phyloP scores from a whole-genome alignment of 2,113 vertebrate species.

The Columbina picui region DNA sequence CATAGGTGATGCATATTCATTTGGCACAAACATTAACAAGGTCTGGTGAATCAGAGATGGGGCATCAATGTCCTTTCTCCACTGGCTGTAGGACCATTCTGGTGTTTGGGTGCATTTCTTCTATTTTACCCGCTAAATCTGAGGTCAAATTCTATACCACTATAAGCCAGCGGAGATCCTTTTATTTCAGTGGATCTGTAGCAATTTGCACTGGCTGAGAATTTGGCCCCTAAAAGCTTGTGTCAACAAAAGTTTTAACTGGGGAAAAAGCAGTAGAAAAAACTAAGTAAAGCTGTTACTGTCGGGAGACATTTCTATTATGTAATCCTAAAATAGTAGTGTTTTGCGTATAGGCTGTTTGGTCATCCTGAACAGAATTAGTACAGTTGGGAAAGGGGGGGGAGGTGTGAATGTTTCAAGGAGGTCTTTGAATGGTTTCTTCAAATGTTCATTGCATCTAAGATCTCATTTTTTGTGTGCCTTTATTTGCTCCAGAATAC shows the following conservation, averaged over 20 bases:
- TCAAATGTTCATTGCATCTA: constrained; percentile 86
- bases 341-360: constrained; percentile 44
- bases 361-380: constrained; percentile 70
- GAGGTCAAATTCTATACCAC: not conserved
- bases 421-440: constrained; percentile 84
- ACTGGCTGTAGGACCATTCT: not conserved
- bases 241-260: constrained; percentile 68
- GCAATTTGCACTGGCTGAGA: constrained; percentile 46
- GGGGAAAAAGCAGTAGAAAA: constrained; percentile 47
- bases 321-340: constrained; percentile 26
- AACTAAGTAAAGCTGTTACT: constrained; percentile 49
- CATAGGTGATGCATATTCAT: not conserved
- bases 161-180: not conserved
- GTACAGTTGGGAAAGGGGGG: constrained; percentile 54
- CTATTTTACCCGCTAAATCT: constrained; percentile 10
- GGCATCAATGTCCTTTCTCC: not conserved
- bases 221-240: constrained; percentile 37
- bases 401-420: constrained; percentile 74
- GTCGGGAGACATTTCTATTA: constrained; percentile 63
- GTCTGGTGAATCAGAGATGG: not conserved
- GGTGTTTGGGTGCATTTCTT: constrained; percentile 13
- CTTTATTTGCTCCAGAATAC: constrained; percentile 93
- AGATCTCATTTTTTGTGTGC: constrained; percentile 89
- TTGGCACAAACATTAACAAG: not conserved
- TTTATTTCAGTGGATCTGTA: constrained; percentile 30